These are phyloP conservation scores for Panthera tigris DNA, from an alignment of 2,113 vertebrate genomes.

Conservation along the genomic window DNA sequence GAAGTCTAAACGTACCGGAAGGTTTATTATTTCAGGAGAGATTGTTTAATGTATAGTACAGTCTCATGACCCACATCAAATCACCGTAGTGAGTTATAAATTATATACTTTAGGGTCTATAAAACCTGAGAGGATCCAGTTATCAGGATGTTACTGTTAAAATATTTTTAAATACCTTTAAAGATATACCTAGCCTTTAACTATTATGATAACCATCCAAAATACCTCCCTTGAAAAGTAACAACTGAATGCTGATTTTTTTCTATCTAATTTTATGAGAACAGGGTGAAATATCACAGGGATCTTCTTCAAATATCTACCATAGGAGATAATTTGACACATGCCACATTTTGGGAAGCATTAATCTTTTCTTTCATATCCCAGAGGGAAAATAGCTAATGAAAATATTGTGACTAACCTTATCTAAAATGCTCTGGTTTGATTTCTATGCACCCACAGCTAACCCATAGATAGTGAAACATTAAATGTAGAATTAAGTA, in stretches of 20 bases:
- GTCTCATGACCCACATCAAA: neutral
- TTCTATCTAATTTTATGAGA: slow-evolving; percentile 39
- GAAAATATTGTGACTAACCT: slow-evolving; percentile 70
- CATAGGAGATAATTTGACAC: slow-evolving; percentile 61
- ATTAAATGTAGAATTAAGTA: neutral
- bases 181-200: neutral
- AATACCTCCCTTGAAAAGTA: neutral
- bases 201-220: neutral
- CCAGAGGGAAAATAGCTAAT: slow-evolving; percentile 58
- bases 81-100: neutral
- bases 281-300: slow-evolving; percentile 62
- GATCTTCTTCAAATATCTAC: slow-evolving; percentile 62
- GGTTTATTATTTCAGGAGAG: neutral
- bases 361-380: slow-evolving; percentile 42
- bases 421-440: slow-evolving; percentile 60
- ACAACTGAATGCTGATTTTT: neutral
- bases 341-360: slow-evolving; percentile 62
- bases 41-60: neutral
- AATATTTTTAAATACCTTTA: neutral
- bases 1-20: neutral
- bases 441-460: slow-evolving; percentile 55
- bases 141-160: neutral
- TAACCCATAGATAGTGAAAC: slow-evolving; percentile 22
- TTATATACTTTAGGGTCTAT: neutral
- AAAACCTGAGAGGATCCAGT: neutral